Evolutionary conservation across 2,888 invertebrate species (phyloP), one percentile per base, ranked within the genome.

Genomic region (Calameuta filiformis): DNA sequence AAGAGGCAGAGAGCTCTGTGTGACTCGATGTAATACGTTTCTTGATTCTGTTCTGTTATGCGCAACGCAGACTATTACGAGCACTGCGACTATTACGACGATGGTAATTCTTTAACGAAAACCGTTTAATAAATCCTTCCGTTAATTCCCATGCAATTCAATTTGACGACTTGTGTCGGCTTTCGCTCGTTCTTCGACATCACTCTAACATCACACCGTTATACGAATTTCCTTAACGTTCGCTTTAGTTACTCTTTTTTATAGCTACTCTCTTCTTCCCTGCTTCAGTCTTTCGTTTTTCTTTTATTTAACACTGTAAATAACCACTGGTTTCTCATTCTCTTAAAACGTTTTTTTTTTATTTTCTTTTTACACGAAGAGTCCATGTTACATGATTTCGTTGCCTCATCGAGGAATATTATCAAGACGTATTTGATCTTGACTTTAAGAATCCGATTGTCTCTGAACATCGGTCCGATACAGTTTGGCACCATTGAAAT

Each of bases 21-120:
- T 89, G 82, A 89, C 87, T 91, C 85, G 89, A 90, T 90, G 89
- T 91, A 91, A 91, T 90, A 87, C 84, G 86, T 90, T 88, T 90
- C 87, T 90, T 90, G 87, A 83, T 90, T 90, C 85, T 91, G 86
- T 90, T 91, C 90, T 91, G 87, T 90, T 91, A 86, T 90, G 90
- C 90, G 89, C 91, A 89, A 90, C 90, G 90, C 90, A 91, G 91
- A 91, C 89, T 91, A 91, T 91, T 90, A 91, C 89, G 91, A 91
- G 90, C 89, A 91, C 91, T 90, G 87, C 91, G 90, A 91, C 90
- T 91, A 91, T 91, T 91, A 91, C 89, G 90, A 91, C 89, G 90
- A 91, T 90, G 91, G 91, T 91, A 91, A 91, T 90, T 91, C 85
- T 88, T 87, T 89, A 84, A 87, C 87, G 80, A 87, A 87, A 85